Evolutionary conservation across 2,797 vertebrate species (phyloP).

Genomic region (Rhadinocentrus ornatus): DNA sequence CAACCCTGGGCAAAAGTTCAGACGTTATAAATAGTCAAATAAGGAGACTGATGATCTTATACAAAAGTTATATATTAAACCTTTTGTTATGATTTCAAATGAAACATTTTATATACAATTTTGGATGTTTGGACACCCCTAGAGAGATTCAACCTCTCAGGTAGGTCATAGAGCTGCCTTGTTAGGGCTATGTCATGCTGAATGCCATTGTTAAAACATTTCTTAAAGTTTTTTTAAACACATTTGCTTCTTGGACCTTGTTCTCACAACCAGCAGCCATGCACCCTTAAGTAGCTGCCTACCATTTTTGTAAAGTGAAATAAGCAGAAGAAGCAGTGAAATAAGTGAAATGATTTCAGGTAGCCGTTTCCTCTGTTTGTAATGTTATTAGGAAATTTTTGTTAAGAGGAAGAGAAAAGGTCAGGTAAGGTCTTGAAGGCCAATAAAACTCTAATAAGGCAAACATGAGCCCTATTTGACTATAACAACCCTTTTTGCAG

Average conservation of each 20-base stretch:
- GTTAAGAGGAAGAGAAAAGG: not conserved
- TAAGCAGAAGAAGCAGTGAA: not conserved
- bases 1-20: not conserved
- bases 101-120: not conserved
- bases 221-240: not conserved
- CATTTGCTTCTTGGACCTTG: not conserved
- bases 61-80: not conserved
- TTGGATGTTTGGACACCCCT: not conserved
- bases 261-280: not conserved
- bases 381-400: not conserved
- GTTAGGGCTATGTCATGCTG: no score
- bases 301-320: no score
- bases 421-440: not conserved
- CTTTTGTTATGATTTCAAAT: not conserved
- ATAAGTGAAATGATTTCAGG: not conserved
- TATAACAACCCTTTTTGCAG: no score
- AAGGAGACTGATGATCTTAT: not conserved
- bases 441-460: not conserved
- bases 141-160: no score
- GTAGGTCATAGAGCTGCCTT: no score
- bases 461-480: no score
- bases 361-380: not conserved
- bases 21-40: not conserved
- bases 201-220: no score
- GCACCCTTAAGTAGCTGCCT: no score